These are phyloP conservation scores for Drosophila differens DNA, from an alignment of 2,888 invertebrate genomes.

Conservation along the genomic window DNA sequence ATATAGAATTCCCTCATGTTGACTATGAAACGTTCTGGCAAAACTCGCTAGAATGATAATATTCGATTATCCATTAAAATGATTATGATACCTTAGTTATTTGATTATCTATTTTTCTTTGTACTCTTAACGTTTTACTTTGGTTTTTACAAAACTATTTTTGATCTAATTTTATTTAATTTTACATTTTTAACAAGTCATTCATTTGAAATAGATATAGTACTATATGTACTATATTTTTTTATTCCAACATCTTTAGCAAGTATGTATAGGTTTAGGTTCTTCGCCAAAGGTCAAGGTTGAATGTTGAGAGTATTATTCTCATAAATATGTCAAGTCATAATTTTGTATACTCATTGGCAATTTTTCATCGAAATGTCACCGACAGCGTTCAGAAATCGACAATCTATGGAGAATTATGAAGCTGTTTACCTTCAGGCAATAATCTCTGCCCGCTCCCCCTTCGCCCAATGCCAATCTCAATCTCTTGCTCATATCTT, in stretches of 20 bases:
- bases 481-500: not conserved
- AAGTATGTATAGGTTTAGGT: not conserved
- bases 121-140: too few species aligned
- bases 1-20: conserved; percentile 1
- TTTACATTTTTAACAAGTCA: not conserved
- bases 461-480: conserved; percentile 8
- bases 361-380: conserved; percentile 59
- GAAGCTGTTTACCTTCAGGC: conserved; percentile 63
- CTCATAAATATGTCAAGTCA: conserved; percentile 52
- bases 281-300: conserved; percentile 6
- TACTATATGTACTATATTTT: too few species aligned
- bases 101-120: not conserved
- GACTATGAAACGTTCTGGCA: not conserved
- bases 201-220: not conserved
- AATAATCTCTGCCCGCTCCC: conserved; percentile 17
- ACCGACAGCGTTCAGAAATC: conserved; percentile 49
- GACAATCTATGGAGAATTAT: conserved; percentile 64
- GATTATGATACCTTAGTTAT: not conserved
- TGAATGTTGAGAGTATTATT: conserved; percentile 19
- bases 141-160: not conserved
- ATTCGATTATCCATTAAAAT: not conserved
- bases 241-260: not conserved
- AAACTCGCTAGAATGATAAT: not conserved
- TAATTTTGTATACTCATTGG: conserved; percentile 49
- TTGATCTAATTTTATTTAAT: not conserved